phyloP scores from a whole-genome alignment of 64 coral and sea anemone genomes.

The Pocillopora verrucosa region DNA sequence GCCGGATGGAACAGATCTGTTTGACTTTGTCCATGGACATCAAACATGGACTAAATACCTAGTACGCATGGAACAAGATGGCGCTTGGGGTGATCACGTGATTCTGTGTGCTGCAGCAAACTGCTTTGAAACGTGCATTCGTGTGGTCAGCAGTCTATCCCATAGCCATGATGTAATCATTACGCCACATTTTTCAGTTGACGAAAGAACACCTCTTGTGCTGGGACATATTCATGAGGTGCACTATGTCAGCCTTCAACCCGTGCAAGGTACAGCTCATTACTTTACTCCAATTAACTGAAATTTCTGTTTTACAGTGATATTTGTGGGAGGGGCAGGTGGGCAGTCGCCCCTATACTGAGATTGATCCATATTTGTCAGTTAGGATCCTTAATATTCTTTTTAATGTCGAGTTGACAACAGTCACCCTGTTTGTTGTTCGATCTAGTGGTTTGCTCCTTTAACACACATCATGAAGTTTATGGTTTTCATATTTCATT shows the following conservation, averaged over 20 bases:
- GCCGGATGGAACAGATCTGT: not conserved
- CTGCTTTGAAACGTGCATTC: not conserved
- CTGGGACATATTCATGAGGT: not conserved
- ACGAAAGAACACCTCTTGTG: not conserved
- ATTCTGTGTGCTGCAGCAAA: not conserved
- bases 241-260: slow-evolving; percentile 7
- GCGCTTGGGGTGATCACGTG: slow-evolving; percentile 4
- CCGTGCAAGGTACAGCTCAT: not conserved
- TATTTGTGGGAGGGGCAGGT: no score
- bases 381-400: no score
- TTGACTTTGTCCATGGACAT: slow-evolving; percentile 1
- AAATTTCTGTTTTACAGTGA: no score
- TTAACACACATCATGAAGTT: no score
- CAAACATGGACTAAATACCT: not conserved
- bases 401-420: no score
- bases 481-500: no score
- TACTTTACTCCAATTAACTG: no score
- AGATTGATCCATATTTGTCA: no score
- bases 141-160: not conserved
- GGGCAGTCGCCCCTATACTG: no score
- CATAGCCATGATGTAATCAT: not conserved
- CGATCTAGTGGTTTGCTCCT: no score
- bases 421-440: no score
- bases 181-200: not conserved
- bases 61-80: not conserved